These are phyloP conservation scores for Ceratina australensis DNA, from an alignment of 1,140 invertebrate genomes.

Conservation along the genomic window DNA sequence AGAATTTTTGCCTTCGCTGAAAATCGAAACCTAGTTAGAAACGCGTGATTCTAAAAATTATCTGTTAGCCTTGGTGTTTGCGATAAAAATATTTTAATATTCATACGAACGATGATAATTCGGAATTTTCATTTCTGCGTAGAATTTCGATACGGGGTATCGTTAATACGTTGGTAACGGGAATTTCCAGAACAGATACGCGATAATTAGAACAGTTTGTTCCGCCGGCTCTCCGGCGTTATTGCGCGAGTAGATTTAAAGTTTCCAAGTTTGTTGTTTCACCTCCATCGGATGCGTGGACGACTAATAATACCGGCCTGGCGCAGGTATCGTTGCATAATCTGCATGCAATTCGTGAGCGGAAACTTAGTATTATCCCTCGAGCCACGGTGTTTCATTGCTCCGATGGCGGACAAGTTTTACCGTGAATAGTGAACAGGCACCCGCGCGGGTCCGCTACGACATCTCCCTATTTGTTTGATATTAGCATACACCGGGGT, in stretches of 20 bases:
- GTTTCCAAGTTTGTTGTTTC: constrained; percentile 17
- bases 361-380: constrained; percentile 27
- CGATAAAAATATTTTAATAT: too few species aligned
- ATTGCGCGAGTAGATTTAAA: constrained; percentile 15
- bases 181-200: neutral
- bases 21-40: too few species aligned
- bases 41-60: too few species aligned
- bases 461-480: too few species aligned
- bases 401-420: neutral
- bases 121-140: too few species aligned
- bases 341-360: constrained; percentile 10
- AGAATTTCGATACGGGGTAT: neutral
- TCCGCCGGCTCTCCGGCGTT: neutral
- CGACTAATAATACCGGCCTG: constrained; percentile 10
- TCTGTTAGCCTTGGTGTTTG: too few species aligned
- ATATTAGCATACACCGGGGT: too few species aligned
- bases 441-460: neutral
- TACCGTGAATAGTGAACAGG: neutral
- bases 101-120: too few species aligned
- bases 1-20: neutral
- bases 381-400: constrained; percentile 1
- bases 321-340: constrained; percentile 25
- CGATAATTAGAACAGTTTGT: constrained; percentile 3
- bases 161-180: neutral
- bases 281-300: neutral